These are phyloP conservation scores for Connochaetes taurinus DNA, from an alignment of 2,113 vertebrate genomes.

Conservation along the genomic window DNA sequence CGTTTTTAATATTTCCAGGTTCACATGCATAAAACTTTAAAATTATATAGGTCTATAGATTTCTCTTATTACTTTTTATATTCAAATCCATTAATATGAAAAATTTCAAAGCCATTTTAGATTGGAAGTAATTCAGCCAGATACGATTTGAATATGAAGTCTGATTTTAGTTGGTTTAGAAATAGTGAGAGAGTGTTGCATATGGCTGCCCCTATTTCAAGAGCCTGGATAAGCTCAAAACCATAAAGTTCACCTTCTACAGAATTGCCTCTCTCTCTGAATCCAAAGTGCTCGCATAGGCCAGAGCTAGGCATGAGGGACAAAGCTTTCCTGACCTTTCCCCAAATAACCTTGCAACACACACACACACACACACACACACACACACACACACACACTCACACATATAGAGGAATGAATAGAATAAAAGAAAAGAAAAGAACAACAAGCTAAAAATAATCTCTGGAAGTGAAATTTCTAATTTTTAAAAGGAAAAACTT, in stretches of 20 bases:
- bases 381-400: not conserved
- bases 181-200: not conserved
- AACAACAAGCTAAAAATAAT: not conserved
- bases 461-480: not conserved
- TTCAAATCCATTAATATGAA: slow-evolving; percentile 66
- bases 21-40: slow-evolving; percentile 62
- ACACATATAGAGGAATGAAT: not conserved
- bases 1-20: slow-evolving; percentile 49
- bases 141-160: slow-evolving; percentile 44
- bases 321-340: not conserved
- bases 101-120: slow-evolving; percentile 68
- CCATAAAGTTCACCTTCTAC: not conserved
- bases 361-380: not conserved
- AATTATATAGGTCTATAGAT: slow-evolving; percentile 63
- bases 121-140: slow-evolving; percentile 60
- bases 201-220: not conserved
- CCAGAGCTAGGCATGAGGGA: not conserved
- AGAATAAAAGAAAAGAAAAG: not conserved
- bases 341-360: not conserved
- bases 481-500: not conserved
- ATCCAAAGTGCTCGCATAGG: not conserved
- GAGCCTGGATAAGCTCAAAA: not conserved
- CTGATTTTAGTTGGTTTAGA: slow-evolving; percentile 54
- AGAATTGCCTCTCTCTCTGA: not conserved
- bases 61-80: slow-evolving; percentile 70